Conservation (phyloP, 2,113 vertebrate genomes). For the Tachysurus vachellii region DNA sequence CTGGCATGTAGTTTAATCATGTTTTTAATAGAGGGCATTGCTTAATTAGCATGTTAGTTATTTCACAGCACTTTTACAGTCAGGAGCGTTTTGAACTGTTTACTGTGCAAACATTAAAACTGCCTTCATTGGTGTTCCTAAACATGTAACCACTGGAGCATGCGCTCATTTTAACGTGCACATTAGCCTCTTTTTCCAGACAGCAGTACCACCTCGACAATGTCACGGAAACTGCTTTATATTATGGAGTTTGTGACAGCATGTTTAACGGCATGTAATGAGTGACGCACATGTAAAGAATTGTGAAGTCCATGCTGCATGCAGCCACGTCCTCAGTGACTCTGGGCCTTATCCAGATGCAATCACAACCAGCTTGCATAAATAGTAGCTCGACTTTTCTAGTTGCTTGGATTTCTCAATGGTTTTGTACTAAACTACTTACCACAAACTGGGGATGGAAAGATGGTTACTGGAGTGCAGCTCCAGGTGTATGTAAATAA, state of each 20-base stretch:
- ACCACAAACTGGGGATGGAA: background rate
- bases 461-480: background rate
- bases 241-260: background rate
- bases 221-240: background rate
- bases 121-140: background rate
- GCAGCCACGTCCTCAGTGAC: background rate
- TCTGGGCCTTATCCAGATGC: background rate
- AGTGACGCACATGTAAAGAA: background rate
- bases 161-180: constrained; percentile 4
- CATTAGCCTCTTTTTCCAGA: background rate
- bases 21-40: background rate
- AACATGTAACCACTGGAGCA: background rate
- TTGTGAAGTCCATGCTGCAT: constrained; percentile 3
- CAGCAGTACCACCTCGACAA: background rate
- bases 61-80: background rate
- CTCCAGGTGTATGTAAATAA: background rate
- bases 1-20: background rate
- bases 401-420: background rate
- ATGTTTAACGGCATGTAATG: constrained; percentile 1
- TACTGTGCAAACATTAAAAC: background rate
- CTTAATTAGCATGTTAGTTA: background rate
- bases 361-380: background rate
- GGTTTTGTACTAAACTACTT: background rate
- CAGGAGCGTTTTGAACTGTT: background rate
- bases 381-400: background rate